Percentiles rank a stretch among this genome's conserved stretches.
phyloP scores from a whole-genome alignment of 2,797 vertebrate genomes.

The Avahi laniger region DNA sequence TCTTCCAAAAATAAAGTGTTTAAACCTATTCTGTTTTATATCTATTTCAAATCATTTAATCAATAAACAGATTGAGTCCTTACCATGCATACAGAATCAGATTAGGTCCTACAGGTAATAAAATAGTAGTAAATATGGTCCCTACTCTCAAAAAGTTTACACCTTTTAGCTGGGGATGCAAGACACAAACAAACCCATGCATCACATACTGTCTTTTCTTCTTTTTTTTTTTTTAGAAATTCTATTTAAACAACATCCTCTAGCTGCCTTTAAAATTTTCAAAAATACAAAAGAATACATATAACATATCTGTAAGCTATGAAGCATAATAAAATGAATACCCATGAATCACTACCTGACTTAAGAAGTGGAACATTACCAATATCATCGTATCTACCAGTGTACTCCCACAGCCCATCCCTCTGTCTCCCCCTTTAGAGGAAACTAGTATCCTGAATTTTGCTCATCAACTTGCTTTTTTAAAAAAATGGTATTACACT shows the following conservation, averaged over 20 bases:
- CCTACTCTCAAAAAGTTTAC: not conserved
- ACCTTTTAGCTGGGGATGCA: not conserved
- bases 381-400: not conserved
- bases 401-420: rapidly evolving
- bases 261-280: not conserved
- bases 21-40: slow-evolving; percentile 24
- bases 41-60: not conserved
- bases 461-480: not conserved
- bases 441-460: not conserved
- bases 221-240: not conserved
- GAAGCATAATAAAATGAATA: not conserved
- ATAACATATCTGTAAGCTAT: not conserved
- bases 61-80: not conserved
- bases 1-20: not conserved
- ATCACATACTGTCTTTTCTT: not conserved
- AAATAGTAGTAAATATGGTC: not conserved
- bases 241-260: not conserved
- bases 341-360: not conserved
- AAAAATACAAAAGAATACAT: not conserved
- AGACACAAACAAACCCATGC: not conserved
- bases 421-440: not conserved
- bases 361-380: not conserved
- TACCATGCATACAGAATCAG: not conserved
- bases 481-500: not conserved
- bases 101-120: not conserved